A percentile compares a stretch with the other conserved stretches of the same genome.
Conservation (phyloP, 1,140 invertebrate genomes). For the Phortica variegata region DNA sequence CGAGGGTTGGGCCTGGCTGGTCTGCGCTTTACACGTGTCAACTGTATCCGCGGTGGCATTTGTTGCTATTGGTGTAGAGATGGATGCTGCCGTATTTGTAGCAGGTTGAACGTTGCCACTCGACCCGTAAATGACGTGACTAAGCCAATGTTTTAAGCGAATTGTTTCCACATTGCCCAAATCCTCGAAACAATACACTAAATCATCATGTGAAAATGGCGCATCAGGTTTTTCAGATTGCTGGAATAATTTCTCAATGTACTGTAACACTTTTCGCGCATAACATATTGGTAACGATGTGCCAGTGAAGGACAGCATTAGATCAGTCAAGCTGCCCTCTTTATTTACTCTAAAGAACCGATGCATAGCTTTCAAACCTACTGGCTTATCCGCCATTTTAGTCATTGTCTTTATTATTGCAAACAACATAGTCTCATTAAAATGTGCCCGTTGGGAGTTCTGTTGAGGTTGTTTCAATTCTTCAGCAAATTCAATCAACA, state of each 20-base stretch:
- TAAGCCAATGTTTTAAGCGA: conserved; percentile 70
- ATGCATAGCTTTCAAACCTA: conserved; percentile 78
- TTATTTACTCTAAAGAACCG: conserved; percentile 71
- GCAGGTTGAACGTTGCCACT: conserved; percentile 27
- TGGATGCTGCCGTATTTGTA: background rate
- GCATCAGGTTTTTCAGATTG: conserved; percentile 62
- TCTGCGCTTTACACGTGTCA: conserved; percentile 28
- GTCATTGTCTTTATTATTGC: conserved; percentile 72
- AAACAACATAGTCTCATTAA: conserved; percentile 48
- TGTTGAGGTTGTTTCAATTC: conserved; percentile 21
- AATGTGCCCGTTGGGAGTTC: conserved; percentile 25
- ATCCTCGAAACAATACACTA: conserved; percentile 70
- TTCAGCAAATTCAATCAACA: conserved; percentile 65
- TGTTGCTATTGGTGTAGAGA: conserved; percentile 19
- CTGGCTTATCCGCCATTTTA: conserved; percentile 74
- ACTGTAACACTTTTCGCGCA: conserved; percentile 74
- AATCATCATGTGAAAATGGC: conserved; percentile 67
- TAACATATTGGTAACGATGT: conserved; percentile 71
- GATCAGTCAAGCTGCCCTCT: conserved; percentile 67
- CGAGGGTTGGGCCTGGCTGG: conserved; percentile 43
- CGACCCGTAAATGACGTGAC: conserved; percentile 67
- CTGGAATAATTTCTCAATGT: conserved; percentile 78
- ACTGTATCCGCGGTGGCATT: conserved; percentile 25
- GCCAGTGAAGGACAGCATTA: conserved; percentile 73
- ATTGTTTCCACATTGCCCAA: conserved; percentile 67